phyloP scores from a whole-genome alignment of 2,797 vertebrate species.

The Aldrovandia affinis region DNA sequence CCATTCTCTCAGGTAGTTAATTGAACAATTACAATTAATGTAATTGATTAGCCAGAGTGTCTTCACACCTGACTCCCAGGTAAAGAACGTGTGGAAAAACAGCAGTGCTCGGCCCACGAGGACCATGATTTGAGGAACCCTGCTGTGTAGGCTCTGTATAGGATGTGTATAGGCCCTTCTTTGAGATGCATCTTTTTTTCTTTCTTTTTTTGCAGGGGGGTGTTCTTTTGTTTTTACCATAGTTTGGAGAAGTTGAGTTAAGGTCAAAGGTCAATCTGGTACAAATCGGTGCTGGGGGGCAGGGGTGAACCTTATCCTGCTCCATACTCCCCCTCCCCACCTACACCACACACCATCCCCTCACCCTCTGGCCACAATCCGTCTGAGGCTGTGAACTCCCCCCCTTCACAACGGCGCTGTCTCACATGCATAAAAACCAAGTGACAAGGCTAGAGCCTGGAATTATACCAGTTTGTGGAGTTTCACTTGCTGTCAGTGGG shows the following conservation, averaged over 20 bases:
- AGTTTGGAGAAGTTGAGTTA: constrained; percentile 15
- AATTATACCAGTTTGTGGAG: neutral
- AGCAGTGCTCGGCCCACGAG: too few species aligned
- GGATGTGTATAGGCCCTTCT: neutral
- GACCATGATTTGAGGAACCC: too few species aligned
- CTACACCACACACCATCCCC: neutral
- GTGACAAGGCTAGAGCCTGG: neutral
- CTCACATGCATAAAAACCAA: neutral
- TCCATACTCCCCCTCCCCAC: neutral
- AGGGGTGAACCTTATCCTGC: constrained; percentile 7
- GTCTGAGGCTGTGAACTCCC: neutral
- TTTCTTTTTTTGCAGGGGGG: neutral
- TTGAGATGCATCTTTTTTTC: neutral
- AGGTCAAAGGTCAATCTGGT: constrained; percentile 33
- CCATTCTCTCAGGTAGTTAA: too few species aligned
- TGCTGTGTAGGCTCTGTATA: too few species aligned
- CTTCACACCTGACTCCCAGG: too few species aligned
- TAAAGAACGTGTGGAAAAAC: too few species aligned
- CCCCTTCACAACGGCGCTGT: neutral
- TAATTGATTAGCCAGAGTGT: too few species aligned
- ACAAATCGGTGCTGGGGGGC: constrained; percentile 27
- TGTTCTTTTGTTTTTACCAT: neutral
- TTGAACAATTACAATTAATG: too few species aligned
- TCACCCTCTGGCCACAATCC: neutral
- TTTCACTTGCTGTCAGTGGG: neutral